These are phyloP conservation scores for Picus viridis DNA, from an alignment of 2,797 vertebrate species.

Conservation along the genomic window DNA sequence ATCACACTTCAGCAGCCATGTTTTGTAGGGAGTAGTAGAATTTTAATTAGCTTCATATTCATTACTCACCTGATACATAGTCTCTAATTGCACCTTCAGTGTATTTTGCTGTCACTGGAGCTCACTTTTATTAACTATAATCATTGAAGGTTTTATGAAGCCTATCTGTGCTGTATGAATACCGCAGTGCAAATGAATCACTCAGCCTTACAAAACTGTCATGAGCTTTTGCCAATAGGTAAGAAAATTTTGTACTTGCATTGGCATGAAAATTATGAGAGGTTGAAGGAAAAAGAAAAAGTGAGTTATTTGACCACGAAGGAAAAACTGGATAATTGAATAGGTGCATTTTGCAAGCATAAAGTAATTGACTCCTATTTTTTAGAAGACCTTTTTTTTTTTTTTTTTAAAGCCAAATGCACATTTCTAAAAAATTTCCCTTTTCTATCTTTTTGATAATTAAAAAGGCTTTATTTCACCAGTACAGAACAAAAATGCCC, in stretches of 20 bases:
- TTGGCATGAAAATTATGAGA: conserved; percentile 12
- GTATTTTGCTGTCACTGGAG: conserved; percentile 70
- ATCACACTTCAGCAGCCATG: conserved; percentile 44
- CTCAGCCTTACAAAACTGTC: conserved; percentile 50
- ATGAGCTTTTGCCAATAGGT: conserved; percentile 10
- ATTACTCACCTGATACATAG: conserved; percentile 68
- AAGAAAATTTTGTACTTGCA: conserved; percentile 43
- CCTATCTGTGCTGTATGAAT: conserved; percentile 44
- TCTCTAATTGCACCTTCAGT: conserved; percentile 64
- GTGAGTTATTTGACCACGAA: neutral
- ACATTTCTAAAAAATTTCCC: neutral
- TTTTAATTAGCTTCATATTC: conserved; percentile 76
- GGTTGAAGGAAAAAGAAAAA: neutral
- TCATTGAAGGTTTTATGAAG: conserved; percentile 77
- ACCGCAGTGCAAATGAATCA: conserved; percentile 60
- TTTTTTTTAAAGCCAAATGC: neutral
- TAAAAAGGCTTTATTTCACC: neutral
- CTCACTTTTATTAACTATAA: conserved; percentile 73
- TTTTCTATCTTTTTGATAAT: neutral
- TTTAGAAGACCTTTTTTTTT: neutral
- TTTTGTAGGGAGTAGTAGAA: conserved; percentile 66
- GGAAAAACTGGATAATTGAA: neutral
- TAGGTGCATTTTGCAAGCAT: neutral
- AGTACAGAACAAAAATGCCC: neutral
- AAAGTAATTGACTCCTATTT: neutral